Evolutionary conservation across 2,888 invertebrate species (phyloP), one percentile per base, ranked within the genome.

Genomic region (Graphium colonna): DNA sequence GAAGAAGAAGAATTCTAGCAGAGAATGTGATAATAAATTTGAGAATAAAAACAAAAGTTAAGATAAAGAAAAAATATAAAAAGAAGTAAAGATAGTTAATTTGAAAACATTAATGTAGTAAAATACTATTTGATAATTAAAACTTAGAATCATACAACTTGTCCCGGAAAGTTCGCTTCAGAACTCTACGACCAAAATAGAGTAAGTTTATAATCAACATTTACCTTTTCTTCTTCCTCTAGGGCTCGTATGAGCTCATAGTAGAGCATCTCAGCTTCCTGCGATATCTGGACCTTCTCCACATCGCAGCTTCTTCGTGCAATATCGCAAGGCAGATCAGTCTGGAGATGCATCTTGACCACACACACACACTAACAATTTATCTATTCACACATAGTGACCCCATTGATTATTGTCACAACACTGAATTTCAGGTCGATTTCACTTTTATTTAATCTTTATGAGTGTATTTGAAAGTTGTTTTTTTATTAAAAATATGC

Each of bases 221-320:
- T 43, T 73, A 90, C 90, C 90, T 72, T 72, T 74, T 90, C 90
- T 56, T 90, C 90, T 56, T 90, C 89, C 54, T 90, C 90, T 53
- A 90, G 60, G 1, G 87, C 86, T 42, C 71, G 76, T 62, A 90
- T 89, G 52, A 90, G 81, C 69, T 90, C 90, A 60, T 90, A 90
- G 58, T 90, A 90, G 51, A 90, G 76, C 82, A 90, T 80, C 67
- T 90, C 88, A 3, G 90, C 90, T 61, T 90, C 90, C 62, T 86
- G 81, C 0, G 90, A 88, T 42, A 87, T 82, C 67, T 88, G 82
- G 17, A 87, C 59, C 67, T 88, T 88, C 68, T 76, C 85, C 64
- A 74, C 71, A 18, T 83, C 82, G 55, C 81, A 75, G 57, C 59
- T 69, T 55, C 68, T 71, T 66, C 78, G 81, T 38, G 80, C 69